Evolutionary conservation across 2,888 invertebrate genomes (phyloP).

Genomic region (Caenorhabditis uteleia): DNA sequence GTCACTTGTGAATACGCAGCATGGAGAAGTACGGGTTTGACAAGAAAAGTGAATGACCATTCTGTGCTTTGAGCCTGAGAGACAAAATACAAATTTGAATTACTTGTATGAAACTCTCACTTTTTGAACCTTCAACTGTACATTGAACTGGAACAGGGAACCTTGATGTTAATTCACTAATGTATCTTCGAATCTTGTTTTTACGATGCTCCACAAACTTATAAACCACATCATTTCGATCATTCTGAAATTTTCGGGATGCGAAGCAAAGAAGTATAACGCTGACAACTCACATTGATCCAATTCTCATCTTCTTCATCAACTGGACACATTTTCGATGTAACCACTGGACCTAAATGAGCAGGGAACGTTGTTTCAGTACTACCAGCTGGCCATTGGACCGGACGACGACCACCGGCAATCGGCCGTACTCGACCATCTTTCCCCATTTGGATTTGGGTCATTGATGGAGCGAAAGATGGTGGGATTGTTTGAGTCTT

Average conservation of each 20-base stretch:
- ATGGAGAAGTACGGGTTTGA: conserved; percentile 80
- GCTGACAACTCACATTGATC: conserved; percentile 12
- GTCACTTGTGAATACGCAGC: conserved; percentile 81
- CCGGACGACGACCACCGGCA: conserved; percentile 30
- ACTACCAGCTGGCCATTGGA: conserved; percentile 44
- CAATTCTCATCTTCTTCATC: conserved; percentile 43
- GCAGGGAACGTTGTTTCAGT: conserved; percentile 50
- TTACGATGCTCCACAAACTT: conserved; percentile 95
- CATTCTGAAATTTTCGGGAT: conserved; percentile 24
- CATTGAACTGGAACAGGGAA: conserved; percentile 90
- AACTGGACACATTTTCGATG: conserved; percentile 46
- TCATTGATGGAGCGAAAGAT: conserved; percentile 18
- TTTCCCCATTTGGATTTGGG: conserved; percentile 48
- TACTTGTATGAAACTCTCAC: too few relatives aligned
- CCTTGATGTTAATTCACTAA: conserved; percentile 84
- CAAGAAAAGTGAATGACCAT: conserved; percentile 88
- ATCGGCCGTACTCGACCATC: conserved; percentile 60
- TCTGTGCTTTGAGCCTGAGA: conserved; percentile 79
- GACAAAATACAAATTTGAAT: neutral
- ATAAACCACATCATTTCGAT: conserved; percentile 76
- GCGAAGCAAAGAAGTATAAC: neutral
- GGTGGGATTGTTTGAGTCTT: conserved; percentile 17
- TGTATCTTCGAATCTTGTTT: conserved; percentile 87
- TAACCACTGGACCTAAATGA: conserved; percentile 45
- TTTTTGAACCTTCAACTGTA: conserved; percentile 81